phyloP scores from a whole-genome alignment of 2,797 vertebrate genomes.

The Rhincodon typus region DNA sequence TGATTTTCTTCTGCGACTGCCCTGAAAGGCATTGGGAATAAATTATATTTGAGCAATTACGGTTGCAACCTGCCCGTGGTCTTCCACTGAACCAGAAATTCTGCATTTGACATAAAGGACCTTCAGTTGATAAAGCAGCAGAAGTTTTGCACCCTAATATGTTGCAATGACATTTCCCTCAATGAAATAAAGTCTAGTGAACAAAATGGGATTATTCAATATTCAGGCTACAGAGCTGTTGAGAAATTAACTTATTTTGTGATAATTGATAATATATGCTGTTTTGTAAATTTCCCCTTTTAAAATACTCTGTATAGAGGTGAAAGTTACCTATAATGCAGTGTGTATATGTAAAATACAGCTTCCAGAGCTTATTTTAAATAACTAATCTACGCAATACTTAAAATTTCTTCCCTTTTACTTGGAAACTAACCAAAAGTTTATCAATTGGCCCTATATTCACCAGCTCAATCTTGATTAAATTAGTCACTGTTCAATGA shows the following conservation, averaged over 20 bases:
- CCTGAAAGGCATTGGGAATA: background rate
- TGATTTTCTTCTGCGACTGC: background rate
- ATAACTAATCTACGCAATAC: background rate
- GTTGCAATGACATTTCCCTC: background rate
- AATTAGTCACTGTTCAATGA: background rate
- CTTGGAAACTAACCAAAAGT: background rate
- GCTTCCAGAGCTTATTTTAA: background rate
- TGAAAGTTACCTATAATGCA: constrained; percentile 16
- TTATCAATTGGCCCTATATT: background rate
- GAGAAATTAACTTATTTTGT: constrained; percentile 19
- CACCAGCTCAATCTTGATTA: background rate
- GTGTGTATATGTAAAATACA: background rate
- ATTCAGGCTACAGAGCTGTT: background rate
- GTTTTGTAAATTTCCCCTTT: constrained; percentile 12
- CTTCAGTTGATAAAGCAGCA: background rate
- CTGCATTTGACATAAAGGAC: constrained; percentile 1
- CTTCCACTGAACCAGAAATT: background rate
- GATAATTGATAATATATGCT: background rate
- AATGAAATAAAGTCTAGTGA: background rate
- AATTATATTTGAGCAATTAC: background rate
- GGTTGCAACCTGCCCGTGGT: background rate
- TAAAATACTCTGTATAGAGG: constrained; percentile 12
- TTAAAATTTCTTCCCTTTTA: constrained; percentile 19
- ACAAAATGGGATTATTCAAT: background rate
- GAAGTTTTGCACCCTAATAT: background rate